Conservation (phyloP, 1,140 invertebrate genomes). For the Micrasema longulum region DNA sequence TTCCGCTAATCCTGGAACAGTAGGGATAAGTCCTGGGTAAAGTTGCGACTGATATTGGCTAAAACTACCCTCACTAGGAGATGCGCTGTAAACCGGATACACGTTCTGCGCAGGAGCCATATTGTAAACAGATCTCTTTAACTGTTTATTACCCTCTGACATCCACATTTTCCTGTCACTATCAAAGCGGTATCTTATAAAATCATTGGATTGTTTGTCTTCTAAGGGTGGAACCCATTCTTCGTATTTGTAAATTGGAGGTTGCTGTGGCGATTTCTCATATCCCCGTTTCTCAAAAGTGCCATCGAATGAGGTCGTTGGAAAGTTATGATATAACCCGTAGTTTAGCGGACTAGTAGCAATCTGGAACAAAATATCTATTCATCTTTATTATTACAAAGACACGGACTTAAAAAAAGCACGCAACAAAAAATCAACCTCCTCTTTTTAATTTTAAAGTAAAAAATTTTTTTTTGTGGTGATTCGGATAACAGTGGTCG, state of each 20-base stretch:
- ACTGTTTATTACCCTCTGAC: conserved; percentile 31
- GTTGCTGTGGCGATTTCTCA: conserved; percentile 52
- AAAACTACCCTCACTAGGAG: conserved; percentile 41
- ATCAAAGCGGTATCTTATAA: conserved; percentile 50
- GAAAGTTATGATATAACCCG: conserved; percentile 62
- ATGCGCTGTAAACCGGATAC: conserved; percentile 46
- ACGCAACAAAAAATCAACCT: too few species aligned
- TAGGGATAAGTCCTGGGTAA: neutral
- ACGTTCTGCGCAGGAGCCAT: conserved; percentile 29
- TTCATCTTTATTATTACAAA: conserved; percentile 57
- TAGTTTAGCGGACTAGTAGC: conserved; percentile 67
- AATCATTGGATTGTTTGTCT: conserved; percentile 33
- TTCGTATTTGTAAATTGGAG: conserved; percentile 36
- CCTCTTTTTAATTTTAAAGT: too few species aligned
- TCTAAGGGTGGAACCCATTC: conserved; percentile 22
- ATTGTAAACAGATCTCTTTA: conserved; percentile 38
- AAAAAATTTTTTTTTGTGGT: too few species aligned
- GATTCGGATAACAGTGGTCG: too few species aligned
- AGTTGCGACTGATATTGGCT: conserved; percentile 50
- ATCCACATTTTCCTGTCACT: conserved; percentile 47
- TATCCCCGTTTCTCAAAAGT: conserved; percentile 62
- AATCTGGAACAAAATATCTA: conserved; percentile 69
- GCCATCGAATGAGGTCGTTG: conserved; percentile 56
- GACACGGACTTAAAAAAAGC: neutral
- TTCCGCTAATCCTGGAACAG: neutral